Base-by-base conservation (phyloP, 2,113 vertebrate species). In the Propithecus coquereli region DNA sequence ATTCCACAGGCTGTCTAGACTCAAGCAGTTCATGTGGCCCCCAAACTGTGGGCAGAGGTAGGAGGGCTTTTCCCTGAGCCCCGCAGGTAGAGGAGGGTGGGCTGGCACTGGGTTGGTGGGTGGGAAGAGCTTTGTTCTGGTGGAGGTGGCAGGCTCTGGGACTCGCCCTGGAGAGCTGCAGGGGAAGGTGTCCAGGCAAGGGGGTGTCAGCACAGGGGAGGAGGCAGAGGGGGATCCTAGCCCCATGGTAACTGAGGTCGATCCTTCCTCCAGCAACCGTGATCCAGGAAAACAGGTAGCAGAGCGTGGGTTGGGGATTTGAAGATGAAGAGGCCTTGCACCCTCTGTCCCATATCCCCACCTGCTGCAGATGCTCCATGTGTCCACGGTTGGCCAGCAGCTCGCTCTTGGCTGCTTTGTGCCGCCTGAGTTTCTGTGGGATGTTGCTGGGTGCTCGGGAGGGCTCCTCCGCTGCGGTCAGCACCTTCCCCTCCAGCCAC, bases 401-500 rank as follows among this genome's bases (percentile, higher is more conserved):
- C 98, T 99, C 99, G 22, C 95, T 98, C 97, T 99, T 99, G 3
- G 99, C 99, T 37, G 98, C 98, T 93, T 99, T 98, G 9, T 99
- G 99, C 95, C 97, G 94, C 98, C 99, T 99, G 80, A 99, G 98
- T 95, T 99, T 99, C 25, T 86, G 97, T 2, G 99, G 98, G 91
- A 99, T 91, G 95, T 99, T 99, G 45, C 98, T 98, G 65, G 99
- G 98, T 70, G 99, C 99, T 22, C 97, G 98, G 91, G 99, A 99
- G 1, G 99, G 99, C 97, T 99, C 99, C 83, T 99, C 99, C 1
- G 98, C 98, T 0, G 98, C 99, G 65, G 98, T 97, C 97, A 98
- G 98, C 71, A 98, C 98, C 96, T 99, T 99, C 97, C 99, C 99
- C 45, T 99, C 99, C 98, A 99, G 99, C 99, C 99, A 99, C 79